phyloP scores from a whole-genome alignment of 2,113 vertebrate genomes.

The Brachyhypopomus occidentalis region DNA sequence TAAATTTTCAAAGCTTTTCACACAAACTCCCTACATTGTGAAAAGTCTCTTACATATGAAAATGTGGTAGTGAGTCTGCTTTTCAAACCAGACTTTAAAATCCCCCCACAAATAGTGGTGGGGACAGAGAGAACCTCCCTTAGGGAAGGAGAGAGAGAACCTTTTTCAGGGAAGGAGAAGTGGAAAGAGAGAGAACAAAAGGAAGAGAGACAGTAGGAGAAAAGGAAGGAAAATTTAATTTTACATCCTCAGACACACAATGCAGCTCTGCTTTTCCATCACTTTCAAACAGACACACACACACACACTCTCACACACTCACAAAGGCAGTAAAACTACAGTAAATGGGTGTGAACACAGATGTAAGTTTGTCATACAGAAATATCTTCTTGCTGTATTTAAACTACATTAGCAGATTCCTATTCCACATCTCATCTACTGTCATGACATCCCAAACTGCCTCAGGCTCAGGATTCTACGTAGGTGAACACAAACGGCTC shows the following conservation, averaged over 20 bases:
- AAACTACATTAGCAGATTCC: not conserved
- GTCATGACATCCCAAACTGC: not conserved
- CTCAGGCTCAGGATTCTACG: too few relatives aligned
- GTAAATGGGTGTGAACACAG: not conserved
- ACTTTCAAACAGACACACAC: conserved; percentile 25
- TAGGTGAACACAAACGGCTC: too few relatives aligned
- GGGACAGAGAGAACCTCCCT: not conserved
- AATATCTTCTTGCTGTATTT: not conserved
- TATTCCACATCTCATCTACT: not conserved
- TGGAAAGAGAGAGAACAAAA: conserved; percentile 21
- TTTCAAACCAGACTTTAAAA: not conserved
- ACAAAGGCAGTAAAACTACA: not conserved
- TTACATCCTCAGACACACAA: conserved; percentile 44
- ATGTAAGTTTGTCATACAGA: not conserved
- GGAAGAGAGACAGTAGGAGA: not conserved
- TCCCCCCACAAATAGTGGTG: not conserved
- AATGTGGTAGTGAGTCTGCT: not conserved
- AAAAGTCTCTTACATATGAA: not conserved
- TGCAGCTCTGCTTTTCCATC: conserved; percentile 19
- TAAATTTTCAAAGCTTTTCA: conserved; percentile 18
- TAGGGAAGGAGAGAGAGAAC: not conserved
- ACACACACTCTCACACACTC: conserved; percentile 8
- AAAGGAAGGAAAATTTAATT: conserved; percentile 41
- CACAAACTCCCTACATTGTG: not conserved
- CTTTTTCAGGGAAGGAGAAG: conserved; percentile 14